Conservation (phyloP, 2,113 vertebrate genomes). For the Lichenostomus cassidix region DNA sequence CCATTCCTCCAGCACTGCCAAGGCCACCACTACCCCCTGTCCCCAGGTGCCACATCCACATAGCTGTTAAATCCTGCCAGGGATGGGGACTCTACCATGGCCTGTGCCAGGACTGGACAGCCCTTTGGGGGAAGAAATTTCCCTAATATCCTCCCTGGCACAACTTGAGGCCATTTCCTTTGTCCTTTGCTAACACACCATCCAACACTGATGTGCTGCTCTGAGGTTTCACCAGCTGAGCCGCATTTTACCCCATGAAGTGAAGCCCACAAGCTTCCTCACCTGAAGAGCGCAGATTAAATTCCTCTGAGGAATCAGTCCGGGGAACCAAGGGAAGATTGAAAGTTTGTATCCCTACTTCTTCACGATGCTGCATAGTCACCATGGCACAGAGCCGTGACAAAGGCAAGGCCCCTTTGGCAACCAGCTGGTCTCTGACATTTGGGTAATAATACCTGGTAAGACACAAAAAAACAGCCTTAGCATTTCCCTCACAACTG, state of each 20-base stretch:
- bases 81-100: background rate
- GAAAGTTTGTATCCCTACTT: conserved; percentile 82
- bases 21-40: background rate
- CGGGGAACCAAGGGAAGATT: conserved; percentile 83
- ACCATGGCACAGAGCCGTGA: conserved; percentile 92
- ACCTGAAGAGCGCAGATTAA: conserved; percentile 81
- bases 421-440: conserved; percentile 93
- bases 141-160: background rate
- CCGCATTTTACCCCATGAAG: background rate
- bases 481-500: background rate
- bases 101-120: background rate
- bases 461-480: background rate
- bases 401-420: conserved; percentile 85
- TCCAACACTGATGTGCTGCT: background rate
- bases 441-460: conserved; percentile 97
- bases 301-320: conserved; percentile 63
- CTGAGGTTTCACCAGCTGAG: background rate
- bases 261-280: background rate
- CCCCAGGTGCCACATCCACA: background rate
- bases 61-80: background rate
- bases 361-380: conserved; percentile 83
- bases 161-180: background rate
- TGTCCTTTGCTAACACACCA: background rate
- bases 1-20: background rate
- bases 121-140: background rate